These are phyloP conservation scores for Tribolium castaneum DNA, from an alignment of 1,140 invertebrate genomes.

Conservation along the genomic window DNA sequence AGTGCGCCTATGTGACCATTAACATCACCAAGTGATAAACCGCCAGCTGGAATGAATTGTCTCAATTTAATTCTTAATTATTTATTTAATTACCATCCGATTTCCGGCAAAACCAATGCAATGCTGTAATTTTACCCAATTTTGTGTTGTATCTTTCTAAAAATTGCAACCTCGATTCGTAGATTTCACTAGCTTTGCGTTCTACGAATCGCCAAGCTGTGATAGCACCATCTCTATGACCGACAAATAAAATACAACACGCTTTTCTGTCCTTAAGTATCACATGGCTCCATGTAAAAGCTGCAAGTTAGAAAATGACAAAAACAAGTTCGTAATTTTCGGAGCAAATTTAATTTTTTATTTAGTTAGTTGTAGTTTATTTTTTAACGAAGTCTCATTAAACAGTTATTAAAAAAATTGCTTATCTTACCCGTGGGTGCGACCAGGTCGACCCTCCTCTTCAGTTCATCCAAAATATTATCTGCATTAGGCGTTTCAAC, in stretches of 20 bases:
- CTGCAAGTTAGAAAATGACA: too few species aligned
- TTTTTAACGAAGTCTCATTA: too few species aligned
- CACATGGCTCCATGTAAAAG: constrained; percentile 42
- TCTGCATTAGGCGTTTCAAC: not conserved
- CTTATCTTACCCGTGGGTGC: constrained; percentile 28
- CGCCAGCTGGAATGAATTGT: constrained; percentile 3
- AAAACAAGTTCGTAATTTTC: too few species aligned
- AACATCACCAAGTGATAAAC: constrained; percentile 33
- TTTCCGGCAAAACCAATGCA: constrained; percentile 38
- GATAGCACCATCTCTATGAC: constrained; percentile 16
- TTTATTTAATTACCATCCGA: not conserved
- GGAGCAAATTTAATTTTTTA: too few species aligned
- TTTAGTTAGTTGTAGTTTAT: too few species aligned
- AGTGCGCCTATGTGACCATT: constrained; percentile 26
- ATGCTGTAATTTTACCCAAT: constrained; percentile 19
- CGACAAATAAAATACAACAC: constrained; percentile 35
- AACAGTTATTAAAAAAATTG: not conserved
- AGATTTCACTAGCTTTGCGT: constrained; percentile 14
- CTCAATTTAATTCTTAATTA: not conserved
- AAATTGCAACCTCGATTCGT: constrained; percentile 18
- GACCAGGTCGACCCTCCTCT: not conserved
- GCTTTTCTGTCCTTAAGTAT: constrained; percentile 9
- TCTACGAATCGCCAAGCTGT: constrained; percentile 26
- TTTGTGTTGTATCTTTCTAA: constrained; percentile 26
- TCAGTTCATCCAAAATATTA: constrained; percentile 12